Base-by-base conservation (phyloP, 1,140 invertebrate species). In the Bombus huntii region DNA sequence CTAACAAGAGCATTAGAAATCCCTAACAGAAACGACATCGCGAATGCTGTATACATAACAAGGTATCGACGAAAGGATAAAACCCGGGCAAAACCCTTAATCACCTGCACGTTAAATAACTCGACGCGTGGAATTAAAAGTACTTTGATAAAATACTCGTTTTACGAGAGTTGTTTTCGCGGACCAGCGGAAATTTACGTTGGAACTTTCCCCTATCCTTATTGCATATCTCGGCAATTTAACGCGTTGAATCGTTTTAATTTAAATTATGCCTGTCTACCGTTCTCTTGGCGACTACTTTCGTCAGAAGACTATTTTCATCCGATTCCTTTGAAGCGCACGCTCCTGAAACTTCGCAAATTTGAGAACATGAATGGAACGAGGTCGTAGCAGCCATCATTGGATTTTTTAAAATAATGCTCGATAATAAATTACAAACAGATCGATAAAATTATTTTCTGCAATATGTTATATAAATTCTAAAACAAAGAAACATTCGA, bases 131-230 rank as follows among this genome's bases (percentile, higher is more conserved):
- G n/a, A 78, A 68, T 70, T 83, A 57, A 77, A 78, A 70, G 47
- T 68, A 34, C 66, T 71, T 79, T 39, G 31, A 31, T 22, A 76
- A 72, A 72, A 85, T 66, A 44, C 42, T 44, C 66, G 15, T 59
- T 85, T 85, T 81, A 81, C 77, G 76, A 73, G 77, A 73, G 57
- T 85, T 73, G 83, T 85, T 80, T 85, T 73, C 68, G 31, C 28
- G 18, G 39, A 34, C 37, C 5, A 28, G 22, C 28, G 37, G 37
- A 78, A 57, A 85, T 85, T 85, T 81, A 85, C 57, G 83, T 31
- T 37, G 15, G 0, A 85, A 85, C 31, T 85, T 81, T 65, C 4
- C 31, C 31, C 15, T n/a, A 39, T 70, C 66, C 34, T 85, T 85
- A 65, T 73, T 80, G 70, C 83, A 53, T 70, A 85, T 72, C 77